Percentiles rank a stretch among this genome's conserved stretches.
Conservation (phyloP, 2,113 vertebrate species). For the Pycnonotus jocosus region DNA sequence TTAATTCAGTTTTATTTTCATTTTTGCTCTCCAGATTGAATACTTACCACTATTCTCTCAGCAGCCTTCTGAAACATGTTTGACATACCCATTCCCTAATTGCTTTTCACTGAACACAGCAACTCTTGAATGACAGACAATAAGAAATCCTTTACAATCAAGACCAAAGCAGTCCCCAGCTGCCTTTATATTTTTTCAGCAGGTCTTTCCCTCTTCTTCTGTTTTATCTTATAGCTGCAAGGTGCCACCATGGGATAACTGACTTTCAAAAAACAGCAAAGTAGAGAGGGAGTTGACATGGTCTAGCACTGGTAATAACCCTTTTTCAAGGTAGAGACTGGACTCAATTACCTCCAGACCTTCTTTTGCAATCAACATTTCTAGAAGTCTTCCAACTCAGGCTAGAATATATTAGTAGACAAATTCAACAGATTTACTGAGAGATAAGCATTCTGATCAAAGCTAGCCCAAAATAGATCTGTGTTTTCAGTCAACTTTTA, state of each 20-base stretch:
- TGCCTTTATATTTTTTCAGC: neutral
- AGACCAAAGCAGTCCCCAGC: neutral
- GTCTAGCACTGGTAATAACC: neutral
- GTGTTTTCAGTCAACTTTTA: neutral
- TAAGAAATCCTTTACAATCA: neutral
- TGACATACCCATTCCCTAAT: neutral
- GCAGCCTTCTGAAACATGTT: neutral
- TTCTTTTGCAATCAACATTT: neutral
- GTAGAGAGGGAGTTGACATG: neutral
- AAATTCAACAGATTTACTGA: neutral
- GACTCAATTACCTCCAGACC: neutral
- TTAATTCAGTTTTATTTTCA: neutral
- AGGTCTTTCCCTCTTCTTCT: neutral
- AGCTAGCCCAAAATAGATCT: neutral
- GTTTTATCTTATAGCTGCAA: neutral
- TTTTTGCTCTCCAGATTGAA: neutral
- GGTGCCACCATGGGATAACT: neutral
- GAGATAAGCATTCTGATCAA: neutral
- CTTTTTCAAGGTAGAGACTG: neutral
- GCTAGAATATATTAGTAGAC: neutral
- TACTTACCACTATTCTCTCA: neutral
- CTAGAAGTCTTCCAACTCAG: neutral
- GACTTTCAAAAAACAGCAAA: neutral
- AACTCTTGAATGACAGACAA: neutral
- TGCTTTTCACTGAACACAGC: neutral